Percentiles rank a stretch among this genome's conserved stretches.
phyloP scores from a whole-genome alignment of 2,797 vertebrate genomes.

The Anomalospiza imberbis region DNA sequence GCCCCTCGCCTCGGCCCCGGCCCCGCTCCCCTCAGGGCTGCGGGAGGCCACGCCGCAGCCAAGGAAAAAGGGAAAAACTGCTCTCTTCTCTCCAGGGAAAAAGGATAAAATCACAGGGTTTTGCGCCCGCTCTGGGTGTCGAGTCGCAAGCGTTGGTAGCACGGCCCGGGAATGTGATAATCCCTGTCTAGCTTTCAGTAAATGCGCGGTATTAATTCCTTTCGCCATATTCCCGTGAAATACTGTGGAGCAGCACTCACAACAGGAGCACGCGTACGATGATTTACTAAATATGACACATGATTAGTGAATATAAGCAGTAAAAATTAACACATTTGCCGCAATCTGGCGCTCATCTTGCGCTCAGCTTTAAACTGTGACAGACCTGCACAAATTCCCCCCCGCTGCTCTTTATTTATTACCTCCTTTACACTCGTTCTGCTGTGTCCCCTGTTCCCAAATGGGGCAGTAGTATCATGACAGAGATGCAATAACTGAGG shows the following conservation, averaged over 20 bases:
- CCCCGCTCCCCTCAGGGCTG: background rate
- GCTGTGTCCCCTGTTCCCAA: background rate
- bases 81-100: background rate
- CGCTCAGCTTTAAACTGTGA: background rate
- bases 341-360: background rate
- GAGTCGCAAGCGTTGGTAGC: background rate
- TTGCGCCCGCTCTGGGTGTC: background rate
- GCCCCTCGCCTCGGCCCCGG: too few species aligned
- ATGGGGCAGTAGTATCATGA: accelerated
- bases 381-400: background rate
- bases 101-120: background rate
- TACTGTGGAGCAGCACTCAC: background rate
- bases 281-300: accelerated
- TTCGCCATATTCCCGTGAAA: background rate
- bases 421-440: background rate
- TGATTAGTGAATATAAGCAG: background rate
- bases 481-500: too few species aligned
- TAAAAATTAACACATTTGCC: background rate
- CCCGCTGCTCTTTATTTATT: background rate
- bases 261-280: accelerated
- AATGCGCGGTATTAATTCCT: background rate
- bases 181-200: too few species aligned
- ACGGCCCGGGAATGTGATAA: background rate
- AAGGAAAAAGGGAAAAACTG: background rate
- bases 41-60: too few species aligned